Evolutionary conservation across 2,113 vertebrate species (phyloP).

Genomic region (Atherinomorus stipes): DNA sequence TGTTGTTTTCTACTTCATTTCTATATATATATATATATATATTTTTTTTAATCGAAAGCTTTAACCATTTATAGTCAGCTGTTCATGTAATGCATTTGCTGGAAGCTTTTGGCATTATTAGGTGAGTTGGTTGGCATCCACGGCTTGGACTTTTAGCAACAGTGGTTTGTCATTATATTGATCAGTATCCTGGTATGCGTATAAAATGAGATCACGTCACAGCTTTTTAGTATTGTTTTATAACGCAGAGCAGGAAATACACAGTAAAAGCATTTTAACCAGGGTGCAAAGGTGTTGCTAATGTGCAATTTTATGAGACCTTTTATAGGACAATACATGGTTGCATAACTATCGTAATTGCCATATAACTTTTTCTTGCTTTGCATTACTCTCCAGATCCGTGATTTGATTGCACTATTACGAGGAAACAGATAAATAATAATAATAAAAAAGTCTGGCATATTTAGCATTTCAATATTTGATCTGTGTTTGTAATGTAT

Average conservation of each 20-base stretch:
- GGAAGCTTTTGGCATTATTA: not conserved
- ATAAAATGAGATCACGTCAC: not conserved
- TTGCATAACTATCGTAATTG: conserved; percentile 37
- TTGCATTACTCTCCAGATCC: conserved; percentile 26
- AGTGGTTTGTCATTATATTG: not conserved
- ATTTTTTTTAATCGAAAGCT: not conserved
- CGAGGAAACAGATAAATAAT: not conserved
- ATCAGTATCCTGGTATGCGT: not conserved
- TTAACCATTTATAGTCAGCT: not conserved
- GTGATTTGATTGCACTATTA: not conserved
- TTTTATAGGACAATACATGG: conserved; percentile 53
- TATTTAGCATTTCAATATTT: not conserved
- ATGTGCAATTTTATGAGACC: conserved; percentile 33
- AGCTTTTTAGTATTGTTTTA: not conserved
- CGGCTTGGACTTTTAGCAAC: not conserved
- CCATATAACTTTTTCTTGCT: conserved; percentile 13
- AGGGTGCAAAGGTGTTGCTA: conserved; percentile 31
- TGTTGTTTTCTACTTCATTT: not conserved
- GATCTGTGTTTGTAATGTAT: too few species aligned
- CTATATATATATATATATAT: too few species aligned
- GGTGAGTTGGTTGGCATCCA: not conserved
- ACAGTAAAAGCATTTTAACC: not conserved
- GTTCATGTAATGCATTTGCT: not conserved
- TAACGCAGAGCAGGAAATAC: not conserved
- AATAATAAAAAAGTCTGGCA: not conserved